Conservation (phyloP, 2,113 vertebrate genomes). For the Pardalotus punctatus region DNA sequence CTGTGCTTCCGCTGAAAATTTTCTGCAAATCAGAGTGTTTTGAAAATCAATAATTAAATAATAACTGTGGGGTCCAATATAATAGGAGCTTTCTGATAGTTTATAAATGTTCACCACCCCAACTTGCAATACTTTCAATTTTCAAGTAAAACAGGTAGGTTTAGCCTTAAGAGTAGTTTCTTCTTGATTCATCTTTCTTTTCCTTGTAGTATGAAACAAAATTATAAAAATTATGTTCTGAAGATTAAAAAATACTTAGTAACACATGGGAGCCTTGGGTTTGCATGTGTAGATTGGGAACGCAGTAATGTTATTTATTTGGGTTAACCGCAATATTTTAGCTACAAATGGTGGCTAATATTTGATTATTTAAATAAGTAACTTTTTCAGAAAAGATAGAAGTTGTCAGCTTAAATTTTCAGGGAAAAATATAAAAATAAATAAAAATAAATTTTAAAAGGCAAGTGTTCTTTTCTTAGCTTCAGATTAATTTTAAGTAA, state of each 20-base stretch:
- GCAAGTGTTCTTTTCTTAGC: background rate
- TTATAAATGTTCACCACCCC: background rate
- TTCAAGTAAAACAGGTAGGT: background rate
- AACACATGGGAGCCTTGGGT: background rate
- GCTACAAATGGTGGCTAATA: background rate
- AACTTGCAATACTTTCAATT: background rate
- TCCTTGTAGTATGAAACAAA: background rate
- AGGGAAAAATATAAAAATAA: background rate
- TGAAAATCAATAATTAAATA: background rate
- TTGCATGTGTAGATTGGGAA: background rate
- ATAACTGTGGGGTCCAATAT: background rate
- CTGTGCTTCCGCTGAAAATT: background rate
- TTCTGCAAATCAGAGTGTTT: background rate
- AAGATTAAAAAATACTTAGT: background rate
- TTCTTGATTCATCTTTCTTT: background rate
- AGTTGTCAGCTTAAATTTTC: background rate
- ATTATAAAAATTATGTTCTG: background rate
- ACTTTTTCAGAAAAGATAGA: background rate
- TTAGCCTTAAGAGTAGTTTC: background rate
- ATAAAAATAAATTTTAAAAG: background rate
- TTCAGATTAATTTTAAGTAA: conserved; percentile 9
- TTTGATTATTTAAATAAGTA: background rate
- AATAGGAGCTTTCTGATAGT: background rate
- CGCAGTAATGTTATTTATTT: background rate
- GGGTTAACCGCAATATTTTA: background rate